Evolutionary conservation across 2,888 invertebrate species (phyloP).

Genomic region (Eupithecia vulgata): DNA sequence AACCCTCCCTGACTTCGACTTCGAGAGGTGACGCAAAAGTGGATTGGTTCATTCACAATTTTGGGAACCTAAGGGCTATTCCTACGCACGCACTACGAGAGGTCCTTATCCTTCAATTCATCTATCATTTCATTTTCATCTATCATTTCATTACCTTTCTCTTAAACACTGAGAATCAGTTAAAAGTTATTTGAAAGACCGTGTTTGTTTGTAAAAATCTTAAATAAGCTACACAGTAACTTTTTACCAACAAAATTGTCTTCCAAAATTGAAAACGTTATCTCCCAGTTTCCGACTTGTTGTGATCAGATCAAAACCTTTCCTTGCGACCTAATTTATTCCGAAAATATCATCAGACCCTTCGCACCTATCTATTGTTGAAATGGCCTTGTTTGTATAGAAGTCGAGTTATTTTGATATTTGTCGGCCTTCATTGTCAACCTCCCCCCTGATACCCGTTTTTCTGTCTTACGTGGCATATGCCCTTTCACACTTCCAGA

Average conservation of each 20-base stretch:
- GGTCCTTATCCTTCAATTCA: background rate
- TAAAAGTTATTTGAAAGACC: background rate
- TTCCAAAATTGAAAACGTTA: background rate
- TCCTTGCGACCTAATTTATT: conserved; percentile 23
- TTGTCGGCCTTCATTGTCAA: background rate
- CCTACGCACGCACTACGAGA: background rate
- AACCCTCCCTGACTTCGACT: conserved; percentile 97
- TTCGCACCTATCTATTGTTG: conserved; percentile 20
- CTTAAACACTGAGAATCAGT: background rate
- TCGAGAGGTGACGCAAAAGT: conserved; percentile 86
- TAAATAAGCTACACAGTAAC: no score
- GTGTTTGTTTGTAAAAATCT: background rate
- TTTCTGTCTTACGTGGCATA: no score
- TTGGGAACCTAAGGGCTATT: background rate
- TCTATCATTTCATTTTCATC: no score
- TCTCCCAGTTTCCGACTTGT: conserved; percentile 13
- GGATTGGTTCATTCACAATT: background rate
- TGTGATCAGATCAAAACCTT: conserved; percentile 24
- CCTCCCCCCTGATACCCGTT: no score
- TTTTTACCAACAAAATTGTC: background rate
- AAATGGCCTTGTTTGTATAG: background rate
- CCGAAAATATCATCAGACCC: conserved; percentile 31
- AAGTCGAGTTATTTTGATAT: background rate
- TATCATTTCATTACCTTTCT: background rate
- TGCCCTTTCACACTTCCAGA: no score